These are phyloP conservation scores for Argyresthia albistria DNA, from an alignment of 2,888 invertebrate species.

Conservation along the genomic window DNA sequence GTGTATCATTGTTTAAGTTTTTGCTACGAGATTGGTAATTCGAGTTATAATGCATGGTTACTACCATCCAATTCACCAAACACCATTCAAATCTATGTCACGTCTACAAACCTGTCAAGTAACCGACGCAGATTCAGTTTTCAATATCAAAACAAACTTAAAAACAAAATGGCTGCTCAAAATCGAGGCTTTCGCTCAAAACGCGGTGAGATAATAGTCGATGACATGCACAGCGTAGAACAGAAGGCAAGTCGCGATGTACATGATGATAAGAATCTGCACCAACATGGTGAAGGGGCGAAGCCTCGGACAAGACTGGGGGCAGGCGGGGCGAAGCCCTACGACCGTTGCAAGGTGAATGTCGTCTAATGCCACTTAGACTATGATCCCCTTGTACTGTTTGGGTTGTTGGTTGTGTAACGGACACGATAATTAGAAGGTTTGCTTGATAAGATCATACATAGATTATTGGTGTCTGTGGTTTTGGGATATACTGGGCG, in stretches of 20 bases:
- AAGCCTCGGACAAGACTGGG: neutral
- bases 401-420: neutral
- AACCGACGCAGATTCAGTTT: too few species aligned
- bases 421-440: too few species aligned
- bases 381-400: neutral
- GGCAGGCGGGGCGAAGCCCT: neutral
- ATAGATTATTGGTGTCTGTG: too few species aligned
- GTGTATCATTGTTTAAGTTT: too few species aligned
- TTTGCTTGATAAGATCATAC: neutral
- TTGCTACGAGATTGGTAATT: too few species aligned
- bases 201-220: slow-evolving; percentile 52
- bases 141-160: too few species aligned
- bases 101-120: too few species aligned
- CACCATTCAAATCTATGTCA: too few species aligned
- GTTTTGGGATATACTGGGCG: too few species aligned
- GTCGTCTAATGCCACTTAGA: slow-evolving; percentile 1
- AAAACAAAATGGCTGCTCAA: too few species aligned
- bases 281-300: slow-evolving; percentile 49
- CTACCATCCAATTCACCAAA: too few species aligned
- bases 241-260: slow-evolving; percentile 57
- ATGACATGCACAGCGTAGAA: slow-evolving; percentile 64
- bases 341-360: neutral
- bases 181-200: slow-evolving; percentile 12
- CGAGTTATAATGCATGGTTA: too few species aligned
- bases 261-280: slow-evolving; percentile 65